These are phyloP conservation scores for Hydrotaea diabolus DNA, from an alignment of 2,888 invertebrate species.

Conservation along the genomic window DNA sequence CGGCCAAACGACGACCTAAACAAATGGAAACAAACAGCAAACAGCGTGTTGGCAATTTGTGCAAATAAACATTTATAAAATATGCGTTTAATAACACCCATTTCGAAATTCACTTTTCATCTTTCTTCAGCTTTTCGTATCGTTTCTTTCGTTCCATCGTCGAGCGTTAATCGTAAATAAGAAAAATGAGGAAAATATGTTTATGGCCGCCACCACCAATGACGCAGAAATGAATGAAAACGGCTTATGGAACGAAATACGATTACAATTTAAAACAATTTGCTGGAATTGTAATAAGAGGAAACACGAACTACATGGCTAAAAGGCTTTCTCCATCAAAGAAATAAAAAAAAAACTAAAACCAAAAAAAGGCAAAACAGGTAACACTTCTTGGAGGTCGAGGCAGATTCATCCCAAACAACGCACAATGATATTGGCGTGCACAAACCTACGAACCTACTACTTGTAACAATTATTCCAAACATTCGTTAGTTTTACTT, in stretches of 20 bases:
- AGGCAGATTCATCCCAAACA: not conserved
- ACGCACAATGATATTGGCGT: no score
- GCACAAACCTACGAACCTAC: no score
- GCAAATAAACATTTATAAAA: conserved; percentile 47
- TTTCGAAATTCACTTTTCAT: conserved; percentile 33
- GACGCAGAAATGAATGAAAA: not conserved
- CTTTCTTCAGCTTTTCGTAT: no score
- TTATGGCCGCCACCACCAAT: not conserved
- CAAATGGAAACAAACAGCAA: conserved; percentile 26
- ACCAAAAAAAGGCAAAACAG: no score
- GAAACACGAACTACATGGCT: conserved; percentile 43
- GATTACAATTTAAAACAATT: conserved; percentile 56
- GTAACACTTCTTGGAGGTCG: not conserved
- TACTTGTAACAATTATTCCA: no score
- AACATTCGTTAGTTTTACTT: no score
- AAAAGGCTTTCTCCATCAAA: conserved; percentile 45
- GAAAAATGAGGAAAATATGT: not conserved
- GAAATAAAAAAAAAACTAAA: not conserved
- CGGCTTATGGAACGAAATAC: conserved; percentile 14
- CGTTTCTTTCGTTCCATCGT: no score
- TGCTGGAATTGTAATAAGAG: conserved; percentile 40
- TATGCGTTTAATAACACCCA: conserved; percentile 55
- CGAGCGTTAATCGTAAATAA: no score
- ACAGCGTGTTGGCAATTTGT: conserved; percentile 9
- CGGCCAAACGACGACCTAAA: conserved; percentile 9